Evolutionary conservation across 2,888 invertebrate genomes (phyloP).

Genomic region (Saturnia japonica): DNA sequence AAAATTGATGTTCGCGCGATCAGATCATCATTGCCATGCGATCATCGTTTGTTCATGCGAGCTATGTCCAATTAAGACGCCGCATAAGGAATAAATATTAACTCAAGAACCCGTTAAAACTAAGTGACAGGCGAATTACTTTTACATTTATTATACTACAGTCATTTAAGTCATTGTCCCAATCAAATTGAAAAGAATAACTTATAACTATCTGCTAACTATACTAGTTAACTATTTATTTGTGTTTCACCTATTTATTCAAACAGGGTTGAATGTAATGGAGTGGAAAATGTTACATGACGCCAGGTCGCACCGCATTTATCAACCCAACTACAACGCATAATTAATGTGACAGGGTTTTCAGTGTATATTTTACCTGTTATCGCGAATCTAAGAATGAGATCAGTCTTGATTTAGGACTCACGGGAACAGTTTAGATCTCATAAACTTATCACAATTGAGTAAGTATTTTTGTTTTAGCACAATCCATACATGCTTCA

Average conservation of each 20-base stretch:
- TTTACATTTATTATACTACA: too few species aligned
- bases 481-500: background rate
- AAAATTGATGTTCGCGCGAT: too few species aligned
- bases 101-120: too few species aligned
- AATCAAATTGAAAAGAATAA: too few species aligned
- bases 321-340: constrained; percentile 22
- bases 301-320: constrained; percentile 31
- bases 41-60: too few species aligned
- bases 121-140: too few species aligned
- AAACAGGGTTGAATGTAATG: background rate
- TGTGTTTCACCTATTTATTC: background rate
- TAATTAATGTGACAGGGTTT: constrained; percentile 35
- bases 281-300: constrained; percentile 15
- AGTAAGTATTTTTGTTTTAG: background rate
- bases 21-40: too few species aligned
- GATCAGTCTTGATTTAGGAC: constrained; percentile 14
- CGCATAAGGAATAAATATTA: too few species aligned
- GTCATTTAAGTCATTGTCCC: too few species aligned
- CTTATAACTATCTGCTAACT: too few species aligned
- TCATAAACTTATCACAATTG: background rate
- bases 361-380: constrained; percentile 12
- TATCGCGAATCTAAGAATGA: background rate
- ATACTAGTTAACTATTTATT: too few species aligned
- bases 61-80: too few species aligned
- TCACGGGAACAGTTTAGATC: background rate